A percentile compares a stretch with the other conserved stretches of the same genome.
phyloP scores from a whole-genome alignment of 2,888 invertebrate species.

The Amphipyra tragopoginis region DNA sequence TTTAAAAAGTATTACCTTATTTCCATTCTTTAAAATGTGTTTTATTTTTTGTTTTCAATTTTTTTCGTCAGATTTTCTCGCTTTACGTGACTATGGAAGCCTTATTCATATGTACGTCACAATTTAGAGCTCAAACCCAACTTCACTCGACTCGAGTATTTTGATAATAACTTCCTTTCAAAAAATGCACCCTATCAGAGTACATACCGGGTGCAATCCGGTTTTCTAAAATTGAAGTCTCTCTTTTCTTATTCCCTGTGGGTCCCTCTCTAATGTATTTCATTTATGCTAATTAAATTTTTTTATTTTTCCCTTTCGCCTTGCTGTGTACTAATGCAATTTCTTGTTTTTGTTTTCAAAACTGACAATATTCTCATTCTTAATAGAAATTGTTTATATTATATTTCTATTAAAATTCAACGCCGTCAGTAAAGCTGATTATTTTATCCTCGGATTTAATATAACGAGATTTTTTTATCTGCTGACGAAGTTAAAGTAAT shows the following conservation, averaged over 20 bases:
- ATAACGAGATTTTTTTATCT: conserved; percentile 12
- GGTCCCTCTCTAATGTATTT: conserved; percentile 67
- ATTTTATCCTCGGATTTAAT: conserved; percentile 8
- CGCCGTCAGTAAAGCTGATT: background rate
- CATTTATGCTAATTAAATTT: conserved; percentile 72
- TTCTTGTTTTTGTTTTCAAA: conserved; percentile 47
- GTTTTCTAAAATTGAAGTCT: conserved; percentile 31
- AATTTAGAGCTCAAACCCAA: background rate
- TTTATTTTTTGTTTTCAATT: too few relatives aligned
- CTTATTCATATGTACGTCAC: too few relatives aligned
- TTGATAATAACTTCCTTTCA: conserved; percentile 8
- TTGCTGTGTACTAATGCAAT: conserved; percentile 60
- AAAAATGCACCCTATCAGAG: conserved; percentile 29
- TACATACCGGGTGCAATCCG: conserved; percentile 30
- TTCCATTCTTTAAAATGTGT: background rate
- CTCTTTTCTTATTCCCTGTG: conserved; percentile 61
- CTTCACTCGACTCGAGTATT: background rate
- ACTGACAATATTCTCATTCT: conserved; percentile 22
- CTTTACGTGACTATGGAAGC: too few relatives aligned
- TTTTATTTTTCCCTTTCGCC: conserved; percentile 56
- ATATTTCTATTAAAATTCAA: conserved; percentile 36
- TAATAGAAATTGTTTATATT: conserved; percentile 22
- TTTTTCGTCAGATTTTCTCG: too few relatives aligned
- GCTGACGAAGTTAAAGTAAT: conserved; percentile 18
- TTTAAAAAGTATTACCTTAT: background rate